Evolutionary conservation across 2,888 invertebrate species (phyloP).

Genomic region (Pseudolycoriella hygida): DNA sequence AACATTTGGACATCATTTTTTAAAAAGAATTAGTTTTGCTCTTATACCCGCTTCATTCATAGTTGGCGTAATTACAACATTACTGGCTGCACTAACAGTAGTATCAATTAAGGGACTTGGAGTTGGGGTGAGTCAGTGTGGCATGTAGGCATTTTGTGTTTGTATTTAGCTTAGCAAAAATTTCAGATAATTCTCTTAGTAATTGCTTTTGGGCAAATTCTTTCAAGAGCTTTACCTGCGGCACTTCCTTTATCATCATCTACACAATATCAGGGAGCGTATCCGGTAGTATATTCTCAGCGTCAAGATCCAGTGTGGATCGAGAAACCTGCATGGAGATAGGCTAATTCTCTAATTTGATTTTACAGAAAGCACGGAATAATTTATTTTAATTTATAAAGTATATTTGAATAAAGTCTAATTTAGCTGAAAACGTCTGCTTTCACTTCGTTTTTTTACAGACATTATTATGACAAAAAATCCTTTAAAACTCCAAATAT

Average conservation of each 20-base stretch:
- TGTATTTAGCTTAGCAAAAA: neutral
- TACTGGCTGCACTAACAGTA: constrained; percentile 48
- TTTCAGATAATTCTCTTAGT: constrained; percentile 32
- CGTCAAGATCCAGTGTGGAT: constrained; percentile 25
- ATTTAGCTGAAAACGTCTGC: no score
- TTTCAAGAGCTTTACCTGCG: constrained; percentile 24
- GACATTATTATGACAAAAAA: no score
- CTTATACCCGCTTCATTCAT: constrained; percentile 60
- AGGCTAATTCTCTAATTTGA: no score
- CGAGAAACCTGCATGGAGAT: constrained; percentile 23
- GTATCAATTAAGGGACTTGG: constrained; percentile 57
- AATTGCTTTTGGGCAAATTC: constrained; percentile 37
- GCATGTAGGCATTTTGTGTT: neutral
- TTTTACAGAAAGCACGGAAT: no score
- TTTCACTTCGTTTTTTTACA: no score
- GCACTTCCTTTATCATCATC: constrained; percentile 27
- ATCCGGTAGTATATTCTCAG: constrained; percentile 29
- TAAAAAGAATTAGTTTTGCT: constrained; percentile 51
- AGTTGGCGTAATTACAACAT: constrained; percentile 54
- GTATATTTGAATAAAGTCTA: no score
- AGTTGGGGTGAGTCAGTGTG: constrained; percentile 45
- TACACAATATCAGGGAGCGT: constrained; percentile 21
- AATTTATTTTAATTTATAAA: no score
- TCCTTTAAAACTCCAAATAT: no score
- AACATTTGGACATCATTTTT: constrained; percentile 53